These are phyloP conservation scores for Stenopsyche tienmushanensis DNA, from an alignment of 1,140 invertebrate genomes.

Conservation along the genomic window DNA sequence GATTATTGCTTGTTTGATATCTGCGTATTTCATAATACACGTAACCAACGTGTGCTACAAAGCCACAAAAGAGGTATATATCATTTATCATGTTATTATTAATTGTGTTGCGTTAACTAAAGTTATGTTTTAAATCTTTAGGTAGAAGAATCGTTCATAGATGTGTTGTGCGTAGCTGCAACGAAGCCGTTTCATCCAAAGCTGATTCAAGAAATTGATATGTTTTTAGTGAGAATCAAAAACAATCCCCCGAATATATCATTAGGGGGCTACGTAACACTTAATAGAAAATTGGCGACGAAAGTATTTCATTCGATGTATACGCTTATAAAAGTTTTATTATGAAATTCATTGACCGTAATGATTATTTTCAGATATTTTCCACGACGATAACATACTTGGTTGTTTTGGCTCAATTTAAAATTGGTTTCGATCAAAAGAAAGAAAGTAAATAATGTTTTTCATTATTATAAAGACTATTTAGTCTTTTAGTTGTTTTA, in stretches of 20 bases:
- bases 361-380: conserved; percentile 28
- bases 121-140: conserved; percentile 12
- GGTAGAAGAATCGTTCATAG: conserved; percentile 30
- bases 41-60: conserved; percentile 14
- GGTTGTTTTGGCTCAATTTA: conserved; percentile 34
- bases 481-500: too few species aligned
- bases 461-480: too few species aligned
- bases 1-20: conserved; percentile 18
- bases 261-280: conserved; percentile 19
- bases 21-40: conserved; percentile 1
- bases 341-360: conserved; percentile 1
- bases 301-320: conserved; percentile 21
- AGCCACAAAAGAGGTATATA: conserved; percentile 20
- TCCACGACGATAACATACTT: conserved; percentile 30
- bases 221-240: conserved; percentile 27
- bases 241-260: conserved; percentile 30
- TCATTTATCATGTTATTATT: not conserved
- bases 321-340: not conserved
- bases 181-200: conserved; percentile 29
- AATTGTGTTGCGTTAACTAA: not conserved
- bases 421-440: conserved; percentile 29
- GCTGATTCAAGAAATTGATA: conserved; percentile 27
- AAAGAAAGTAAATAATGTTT: too few species aligned
- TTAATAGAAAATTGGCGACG: conserved; percentile 29
- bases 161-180: conserved; percentile 21